Base-by-base conservation (phyloP, 2,888 invertebrate genomes). In the Eremobia ochroleuca region DNA sequence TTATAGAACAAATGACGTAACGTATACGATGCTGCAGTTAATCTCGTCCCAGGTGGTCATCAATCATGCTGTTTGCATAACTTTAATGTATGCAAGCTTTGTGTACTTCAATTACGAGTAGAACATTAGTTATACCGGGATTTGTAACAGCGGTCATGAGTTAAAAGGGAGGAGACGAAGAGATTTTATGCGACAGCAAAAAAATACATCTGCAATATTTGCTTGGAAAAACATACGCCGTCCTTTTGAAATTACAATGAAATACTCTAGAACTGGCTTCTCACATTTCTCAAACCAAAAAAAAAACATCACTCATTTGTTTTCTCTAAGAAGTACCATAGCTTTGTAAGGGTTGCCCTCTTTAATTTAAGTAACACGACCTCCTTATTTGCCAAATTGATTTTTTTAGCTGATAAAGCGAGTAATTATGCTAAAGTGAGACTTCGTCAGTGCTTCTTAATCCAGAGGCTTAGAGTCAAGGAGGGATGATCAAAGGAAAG, bases 401-500 rank as follows among this genome's bases (percentile, higher is more conserved):
- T 94, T 95, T 94, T 95, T 94, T 93, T 82, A 90, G 91, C 90
- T 91, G 93, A 94, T 93, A 94, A 93, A 94, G 92, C 91, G 92
- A 87, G 95, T 94, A 95, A 96, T 96, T 96, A 96, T 95, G 94
- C 94, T 94, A 94, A 95, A 94, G 92, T 93, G 92, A 93, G 92
- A 93, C 92, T 89, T 92, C 92, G 92, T 91, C 91, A 90, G 91
- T 91, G 91, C 90, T 92, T 90, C 94, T 93, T 96, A 95, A 96
- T 94, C 94, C 93, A 43, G 40, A 77, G 90, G 94, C 94, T 96
- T 94, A 94, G 91, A 90, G 84, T 87, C 88, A 90, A 90, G 79
- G 91, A 93, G 94, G 95, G 94, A 88, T 90, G 92, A 94, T 95
- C 94, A 94, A 95, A 95, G 94, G 91, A 92, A 93, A 90, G 89